These are phyloP conservation scores for Sphaeridia pumilis DNA, from an alignment of 2,888 invertebrate species.

Conservation along the genomic window DNA sequence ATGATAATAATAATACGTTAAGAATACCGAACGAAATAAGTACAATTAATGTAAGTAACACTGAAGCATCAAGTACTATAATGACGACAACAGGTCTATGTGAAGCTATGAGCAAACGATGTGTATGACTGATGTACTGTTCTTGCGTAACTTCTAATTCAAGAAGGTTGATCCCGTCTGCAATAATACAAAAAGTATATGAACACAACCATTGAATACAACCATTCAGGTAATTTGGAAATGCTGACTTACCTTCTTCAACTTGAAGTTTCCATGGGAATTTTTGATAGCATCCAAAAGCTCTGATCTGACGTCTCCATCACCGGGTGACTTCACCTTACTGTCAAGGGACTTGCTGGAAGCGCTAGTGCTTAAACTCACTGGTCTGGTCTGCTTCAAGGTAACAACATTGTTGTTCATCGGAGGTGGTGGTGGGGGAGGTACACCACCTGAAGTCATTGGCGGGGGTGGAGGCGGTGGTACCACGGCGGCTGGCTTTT, in stretches of 20 bases:
- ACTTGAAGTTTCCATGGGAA: constrained; percentile 46
- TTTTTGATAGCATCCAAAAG: constrained; percentile 58
- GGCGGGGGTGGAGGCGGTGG: background rate
- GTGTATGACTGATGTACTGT: too few relatives aligned
- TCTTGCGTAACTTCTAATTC: too few relatives aligned
- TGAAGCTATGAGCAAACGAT: background rate
- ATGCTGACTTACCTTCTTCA: constrained; percentile 33
- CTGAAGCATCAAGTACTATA: too few relatives aligned
- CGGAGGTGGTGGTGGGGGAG: constrained; percentile 32
- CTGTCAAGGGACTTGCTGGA: constrained; percentile 1
- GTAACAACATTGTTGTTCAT: constrained; percentile 8
- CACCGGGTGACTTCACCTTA: constrained; percentile 18
- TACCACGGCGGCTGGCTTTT: background rate
- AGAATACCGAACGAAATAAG: too few relatives aligned
- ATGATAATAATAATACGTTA: too few relatives aligned
- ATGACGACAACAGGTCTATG: too few relatives aligned
- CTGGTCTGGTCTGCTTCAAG: constrained; percentile 1
- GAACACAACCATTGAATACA: too few relatives aligned
- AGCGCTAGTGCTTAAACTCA: background rate
- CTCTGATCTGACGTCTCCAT: constrained; percentile 50
- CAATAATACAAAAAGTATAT: background rate
- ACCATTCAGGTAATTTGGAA: too few relatives aligned
- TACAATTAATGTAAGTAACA: too few relatives aligned
- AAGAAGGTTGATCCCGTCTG: background rate
- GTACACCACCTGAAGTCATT: background rate